Conservation (phyloP, 2,888 invertebrate genomes). For the Siphlonurus alternatus region DNA sequence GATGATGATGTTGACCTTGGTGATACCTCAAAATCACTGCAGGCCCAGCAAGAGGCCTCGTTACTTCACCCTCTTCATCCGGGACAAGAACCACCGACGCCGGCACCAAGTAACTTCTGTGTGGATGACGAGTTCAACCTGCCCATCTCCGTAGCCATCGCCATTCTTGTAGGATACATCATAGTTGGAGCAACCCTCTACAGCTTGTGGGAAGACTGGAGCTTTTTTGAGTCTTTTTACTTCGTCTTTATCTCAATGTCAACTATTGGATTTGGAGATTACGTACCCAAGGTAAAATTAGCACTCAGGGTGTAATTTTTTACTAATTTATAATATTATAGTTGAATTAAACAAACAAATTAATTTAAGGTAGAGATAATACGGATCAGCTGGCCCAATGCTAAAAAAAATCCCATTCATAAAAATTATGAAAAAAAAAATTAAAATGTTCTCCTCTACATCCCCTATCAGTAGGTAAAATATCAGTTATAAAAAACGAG, state of each 20-base stretch:
- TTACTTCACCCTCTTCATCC: slow-evolving; percentile 30
- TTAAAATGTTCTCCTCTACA: too few relatives aligned
- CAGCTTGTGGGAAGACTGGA: slow-evolving; percentile 64
- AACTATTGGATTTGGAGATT: slow-evolving; percentile 92
- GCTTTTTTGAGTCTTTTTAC: slow-evolving; percentile 87
- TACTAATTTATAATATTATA: not conserved
- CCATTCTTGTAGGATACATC: slow-evolving; percentile 70
- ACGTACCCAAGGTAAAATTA: slow-evolving; percentile 52
- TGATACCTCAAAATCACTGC: slow-evolving; percentile 23
- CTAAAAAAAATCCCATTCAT: too few relatives aligned
- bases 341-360: too few relatives aligned
- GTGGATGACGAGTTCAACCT: slow-evolving; percentile 90
- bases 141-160: slow-evolving; percentile 76
- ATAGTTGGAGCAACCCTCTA: slow-evolving; percentile 71
- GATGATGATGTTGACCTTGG: slow-evolving; percentile 17
- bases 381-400: too few relatives aligned
- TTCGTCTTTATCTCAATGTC: slow-evolving; percentile 95
- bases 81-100: slow-evolving; percentile 39
- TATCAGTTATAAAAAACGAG: too few relatives aligned
- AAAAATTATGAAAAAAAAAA: too few relatives aligned
- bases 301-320: not conserved
- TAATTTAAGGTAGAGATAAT: too few relatives aligned
- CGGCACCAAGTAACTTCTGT: slow-evolving; percentile 58
- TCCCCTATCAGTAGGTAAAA: too few relatives aligned
- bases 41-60: slow-evolving; percentile 5